phyloP scores from a whole-genome alignment of 2,113 vertebrate genomes.

The Xyrauchen texanus region DNA sequence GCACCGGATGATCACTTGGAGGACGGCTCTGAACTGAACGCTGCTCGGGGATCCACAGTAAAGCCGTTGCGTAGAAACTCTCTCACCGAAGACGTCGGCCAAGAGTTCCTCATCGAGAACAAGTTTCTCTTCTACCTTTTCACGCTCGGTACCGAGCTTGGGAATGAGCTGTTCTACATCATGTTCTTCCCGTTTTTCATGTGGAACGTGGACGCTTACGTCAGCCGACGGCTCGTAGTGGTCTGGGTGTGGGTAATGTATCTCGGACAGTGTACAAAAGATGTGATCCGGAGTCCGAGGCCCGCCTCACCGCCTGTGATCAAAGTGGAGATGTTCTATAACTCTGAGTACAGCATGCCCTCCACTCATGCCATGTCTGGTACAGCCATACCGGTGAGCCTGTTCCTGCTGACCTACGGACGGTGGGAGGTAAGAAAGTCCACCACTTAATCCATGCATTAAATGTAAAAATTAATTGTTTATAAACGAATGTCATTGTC shows the following conservation, averaged over 20 bases:
- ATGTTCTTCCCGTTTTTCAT: constrained; percentile 90
- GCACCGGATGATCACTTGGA: not conserved
- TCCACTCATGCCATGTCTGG: constrained; percentile 98
- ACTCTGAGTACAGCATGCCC: constrained; percentile 98
- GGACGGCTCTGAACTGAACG: not conserved
- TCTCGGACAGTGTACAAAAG: constrained; percentile 96
- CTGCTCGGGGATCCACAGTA: constrained; percentile 32
- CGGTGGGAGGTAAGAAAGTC: constrained; percentile 87
- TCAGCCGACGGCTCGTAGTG: constrained; percentile 85
- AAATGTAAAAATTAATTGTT: not conserved
- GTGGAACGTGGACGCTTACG: constrained; percentile 90
- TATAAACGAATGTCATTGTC: too few relatives aligned
- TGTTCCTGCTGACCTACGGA: constrained; percentile 85
- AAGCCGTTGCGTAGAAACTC: constrained; percentile 87
- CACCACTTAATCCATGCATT: not conserved
- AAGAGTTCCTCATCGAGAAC: constrained; percentile 83
- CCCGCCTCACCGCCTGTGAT: constrained; percentile 92
- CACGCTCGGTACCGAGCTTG: constrained; percentile 90
- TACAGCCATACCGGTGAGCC: constrained; percentile 89
- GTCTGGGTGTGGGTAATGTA: constrained; percentile 98
- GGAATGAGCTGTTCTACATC: constrained; percentile 95
- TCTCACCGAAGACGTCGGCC: constrained; percentile 81
- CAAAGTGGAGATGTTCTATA: constrained; percentile 96
- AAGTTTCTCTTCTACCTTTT: constrained; percentile 88
- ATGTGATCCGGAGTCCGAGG: constrained; percentile 87